Evolutionary conservation across 2,888 invertebrate species (phyloP), one percentile per base, ranked within the genome.

Genomic region (Volucella inanis): DNA sequence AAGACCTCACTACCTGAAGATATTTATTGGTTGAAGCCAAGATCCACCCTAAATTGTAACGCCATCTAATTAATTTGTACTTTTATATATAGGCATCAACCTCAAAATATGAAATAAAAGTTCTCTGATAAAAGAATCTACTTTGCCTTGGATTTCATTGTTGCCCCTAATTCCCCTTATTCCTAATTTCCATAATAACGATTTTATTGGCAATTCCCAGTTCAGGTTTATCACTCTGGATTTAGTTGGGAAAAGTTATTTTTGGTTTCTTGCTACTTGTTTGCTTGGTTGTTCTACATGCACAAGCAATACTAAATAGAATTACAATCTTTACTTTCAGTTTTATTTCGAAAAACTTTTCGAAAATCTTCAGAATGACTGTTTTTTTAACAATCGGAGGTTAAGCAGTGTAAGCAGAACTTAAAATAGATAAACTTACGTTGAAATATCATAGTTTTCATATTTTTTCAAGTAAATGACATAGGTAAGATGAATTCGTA

Each of bases 131-230:
- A 38, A 45, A 52, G 18, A 47, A 57, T 57, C 55, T 47, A 55
- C 49, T 14, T 55, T 8, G 11, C 8, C 54, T 18, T 55, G 49
- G 43, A 75, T 57, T 65, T 65, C 55, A 55, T 41, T 41, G 49
- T 55, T 65, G 41, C 14, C 64, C 65, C 14, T 41, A 49, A 65
- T 75, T 57, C 47, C 50, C 57, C 49, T 75, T 75, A 49, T 49
- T 75, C 64, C 65, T 75, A 65, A 75, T 65, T 75, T 75, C 55
- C 75, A 75, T 75, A 75, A 75, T 75, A 75, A 75, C 65, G 65
- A 75, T 75, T 75, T 75, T 75, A 75, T 65, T 75, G 49, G 18
- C 57, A 75, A 65, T 75, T 75, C 65, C 55, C 75, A 65, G 65
- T 75, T 75, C 65, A 65, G 55, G 54, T 75, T 75, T 75, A 75